Evolutionary conservation across 2,113 vertebrate genomes (phyloP).

Genomic region (Petromus typicus): DNA sequence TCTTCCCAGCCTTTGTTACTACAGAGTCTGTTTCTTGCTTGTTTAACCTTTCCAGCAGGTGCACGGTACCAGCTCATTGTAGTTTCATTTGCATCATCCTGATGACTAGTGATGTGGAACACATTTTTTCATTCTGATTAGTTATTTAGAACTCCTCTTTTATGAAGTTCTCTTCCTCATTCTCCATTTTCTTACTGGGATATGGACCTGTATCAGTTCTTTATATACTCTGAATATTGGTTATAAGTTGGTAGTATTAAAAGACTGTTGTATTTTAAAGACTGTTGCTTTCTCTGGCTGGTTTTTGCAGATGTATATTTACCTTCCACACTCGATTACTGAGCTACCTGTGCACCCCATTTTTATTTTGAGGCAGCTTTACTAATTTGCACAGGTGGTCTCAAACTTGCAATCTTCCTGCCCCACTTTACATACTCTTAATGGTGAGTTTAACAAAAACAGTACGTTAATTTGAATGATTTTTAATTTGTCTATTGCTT

Average conservation of each 20-base stretch:
- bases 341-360: neutral
- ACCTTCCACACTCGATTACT: neutral
- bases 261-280: slow-evolving; percentile 8
- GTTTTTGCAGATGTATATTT: neutral
- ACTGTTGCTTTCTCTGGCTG: neutral
- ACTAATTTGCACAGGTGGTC: neutral
- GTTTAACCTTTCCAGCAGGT: neutral
- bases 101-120: neutral
- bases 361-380: neutral
- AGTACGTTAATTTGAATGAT: slow-evolving; percentile 16
- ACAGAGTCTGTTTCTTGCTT: neutral
- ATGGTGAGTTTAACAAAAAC: neutral
- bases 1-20: neutral
- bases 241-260: neutral
- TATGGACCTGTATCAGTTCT: neutral
- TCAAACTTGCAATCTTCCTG: neutral
- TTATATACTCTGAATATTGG: neutral
- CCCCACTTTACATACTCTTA: neutral
- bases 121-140: neutral
- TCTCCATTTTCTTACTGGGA: neutral
- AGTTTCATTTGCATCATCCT: neutral
- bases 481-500: neutral
- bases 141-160: neutral
- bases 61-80: neutral
- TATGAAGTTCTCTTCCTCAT: neutral